Conservation (phyloP, 2,888 invertebrate species). For the Lasioglossum oenotherae region DNA sequence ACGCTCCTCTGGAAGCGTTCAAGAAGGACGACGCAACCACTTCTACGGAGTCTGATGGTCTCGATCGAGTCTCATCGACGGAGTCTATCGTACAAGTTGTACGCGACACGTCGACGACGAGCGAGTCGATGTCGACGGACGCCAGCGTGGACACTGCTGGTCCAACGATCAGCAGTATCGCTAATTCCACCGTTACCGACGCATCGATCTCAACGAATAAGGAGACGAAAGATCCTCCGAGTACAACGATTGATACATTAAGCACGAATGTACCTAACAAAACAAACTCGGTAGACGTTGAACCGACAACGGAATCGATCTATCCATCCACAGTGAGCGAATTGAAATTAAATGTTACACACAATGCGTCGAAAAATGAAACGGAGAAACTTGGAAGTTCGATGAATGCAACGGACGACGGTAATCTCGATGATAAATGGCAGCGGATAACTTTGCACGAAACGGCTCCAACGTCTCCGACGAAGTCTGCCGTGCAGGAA, state of each 20-base stretch:
- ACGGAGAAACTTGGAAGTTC: neutral
- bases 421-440: slow-evolving; percentile 21
- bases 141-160: neutral
- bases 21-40: neutral
- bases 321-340: neutral
- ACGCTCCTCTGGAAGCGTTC: neutral
- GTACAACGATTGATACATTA: too few relatives aligned
- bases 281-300: neutral
- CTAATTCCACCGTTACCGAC: neutral
- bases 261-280: neutral
- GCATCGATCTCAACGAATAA: neutral
- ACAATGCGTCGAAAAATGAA: neutral
- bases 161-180: neutral
- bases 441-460: slow-evolving; percentile 37
- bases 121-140: neutral
- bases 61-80: neutral
- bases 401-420: neutral
- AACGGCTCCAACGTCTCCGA: slow-evolving; percentile 6
- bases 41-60: neutral
- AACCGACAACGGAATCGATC: neutral
- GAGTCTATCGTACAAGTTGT: neutral
- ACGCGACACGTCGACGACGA: neutral
- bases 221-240: neutral
- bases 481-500: neutral
- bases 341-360: neutral